Conservation (phyloP, 2,797 vertebrate species). For the Sphenodon punctatus region DNA sequence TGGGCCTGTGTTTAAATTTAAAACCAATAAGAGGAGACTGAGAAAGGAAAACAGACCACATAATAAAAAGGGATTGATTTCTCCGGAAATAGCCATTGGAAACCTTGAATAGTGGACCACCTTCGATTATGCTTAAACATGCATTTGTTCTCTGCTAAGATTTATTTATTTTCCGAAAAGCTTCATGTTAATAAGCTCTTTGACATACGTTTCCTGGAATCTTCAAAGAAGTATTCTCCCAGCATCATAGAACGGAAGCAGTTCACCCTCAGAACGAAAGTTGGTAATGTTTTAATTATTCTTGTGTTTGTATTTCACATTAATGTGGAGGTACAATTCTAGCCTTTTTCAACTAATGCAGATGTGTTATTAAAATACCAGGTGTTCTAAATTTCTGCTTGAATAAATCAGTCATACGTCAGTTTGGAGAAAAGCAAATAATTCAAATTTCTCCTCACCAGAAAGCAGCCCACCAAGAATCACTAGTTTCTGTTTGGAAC, state of each 20-base stretch:
- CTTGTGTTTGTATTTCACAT: neutral
- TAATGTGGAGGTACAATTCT: neutral
- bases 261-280: neutral
- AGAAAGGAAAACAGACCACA: neutral
- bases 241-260: neutral
- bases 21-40: neutral
- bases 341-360: neutral
- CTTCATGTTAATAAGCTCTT: neutral
- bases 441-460: neutral
- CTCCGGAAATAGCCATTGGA: neutral
- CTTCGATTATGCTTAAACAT: neutral
- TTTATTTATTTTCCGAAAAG: neutral
- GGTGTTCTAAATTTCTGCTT: neutral
- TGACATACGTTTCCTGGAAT: neutral
- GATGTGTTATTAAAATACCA: neutral
- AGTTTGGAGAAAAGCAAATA: neutral
- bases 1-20: neutral
- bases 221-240: neutral
- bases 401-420: neutral
- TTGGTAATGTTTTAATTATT: neutral
- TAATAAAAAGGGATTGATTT: neutral
- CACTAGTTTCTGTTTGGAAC: neutral
- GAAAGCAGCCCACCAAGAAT: neutral
- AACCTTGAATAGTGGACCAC: neutral
- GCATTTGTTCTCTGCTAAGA: neutral